Percentiles rank a stretch among this genome's conserved stretches.
phyloP scores from a whole-genome alignment of 2,888 invertebrate genomes.

The Leucophenga montana region DNA sequence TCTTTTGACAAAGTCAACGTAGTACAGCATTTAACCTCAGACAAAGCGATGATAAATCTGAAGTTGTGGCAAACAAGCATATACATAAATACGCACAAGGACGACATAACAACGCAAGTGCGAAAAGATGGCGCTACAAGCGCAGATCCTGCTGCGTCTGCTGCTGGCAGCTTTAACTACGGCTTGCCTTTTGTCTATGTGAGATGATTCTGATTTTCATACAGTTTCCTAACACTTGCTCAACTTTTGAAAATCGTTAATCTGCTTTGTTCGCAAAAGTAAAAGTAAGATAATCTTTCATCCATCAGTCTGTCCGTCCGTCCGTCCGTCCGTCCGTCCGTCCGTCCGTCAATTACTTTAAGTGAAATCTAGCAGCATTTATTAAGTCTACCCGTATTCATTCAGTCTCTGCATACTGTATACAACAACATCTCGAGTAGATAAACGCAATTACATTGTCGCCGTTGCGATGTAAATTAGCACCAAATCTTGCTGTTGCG shows the following conservation, averaged over 20 bases:
- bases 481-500: constrained; percentile 44
- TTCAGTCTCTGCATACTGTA: too few species aligned
- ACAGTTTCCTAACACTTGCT: not conserved
- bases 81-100: not conserved
- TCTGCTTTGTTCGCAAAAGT: not conserved
- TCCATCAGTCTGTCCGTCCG: not conserved
- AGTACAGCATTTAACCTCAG: constrained; percentile 14
- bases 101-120: not conserved
- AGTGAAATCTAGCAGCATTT: constrained; percentile 37
- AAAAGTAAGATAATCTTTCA: not conserved
- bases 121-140: not conserved
- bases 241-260: not conserved
- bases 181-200: too few species aligned
- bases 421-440: constrained; percentile 51
- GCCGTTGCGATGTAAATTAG: constrained; percentile 56
- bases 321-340: not conserved
- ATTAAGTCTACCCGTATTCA: constrained; percentile 49
- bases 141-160: not conserved
- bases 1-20: constrained; percentile 1
- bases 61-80: not conserved
- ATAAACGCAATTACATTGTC: constrained; percentile 58
- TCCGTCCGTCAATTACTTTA: not conserved
- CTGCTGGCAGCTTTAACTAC: not conserved
- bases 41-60: not conserved
- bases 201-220: too few species aligned